Evolutionary conservation across 2,113 vertebrate genomes (phyloP).

Genomic region (Gasterosteus aculeatus): DNA sequence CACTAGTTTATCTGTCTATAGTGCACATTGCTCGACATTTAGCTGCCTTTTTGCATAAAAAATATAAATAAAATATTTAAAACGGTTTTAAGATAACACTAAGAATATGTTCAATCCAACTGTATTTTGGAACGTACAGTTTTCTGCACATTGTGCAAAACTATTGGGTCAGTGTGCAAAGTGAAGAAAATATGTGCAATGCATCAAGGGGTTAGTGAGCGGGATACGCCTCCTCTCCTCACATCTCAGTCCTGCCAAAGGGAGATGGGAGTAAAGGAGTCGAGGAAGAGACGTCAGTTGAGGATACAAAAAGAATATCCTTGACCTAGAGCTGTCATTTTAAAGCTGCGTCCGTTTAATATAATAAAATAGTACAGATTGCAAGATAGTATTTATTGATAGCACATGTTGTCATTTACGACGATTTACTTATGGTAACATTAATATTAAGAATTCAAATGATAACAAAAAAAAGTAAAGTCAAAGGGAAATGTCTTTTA

Average conservation of each 20-base stretch:
- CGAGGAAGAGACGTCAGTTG: neutral
- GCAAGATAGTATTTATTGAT: neutral
- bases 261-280: neutral
- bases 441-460: neutral
- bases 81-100: neutral
- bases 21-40: neutral
- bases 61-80: neutral
- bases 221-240: neutral
- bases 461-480: neutral
- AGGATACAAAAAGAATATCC: neutral
- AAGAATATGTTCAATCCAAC: neutral
- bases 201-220: neutral
- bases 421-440: neutral
- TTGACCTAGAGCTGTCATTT: neutral
- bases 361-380: neutral
- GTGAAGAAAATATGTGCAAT: neutral
- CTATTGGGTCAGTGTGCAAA: neutral
- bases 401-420: neutral
- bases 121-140: neutral
- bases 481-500: neutral
- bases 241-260: neutral
- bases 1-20: neutral
- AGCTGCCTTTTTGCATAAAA: neutral
- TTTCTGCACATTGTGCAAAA: neutral
- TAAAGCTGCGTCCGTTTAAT: neutral